Evolutionary conservation across 92 coral and sea anemone genomes (phyloP).

Genomic region (Palythoa caribaeorum): DNA sequence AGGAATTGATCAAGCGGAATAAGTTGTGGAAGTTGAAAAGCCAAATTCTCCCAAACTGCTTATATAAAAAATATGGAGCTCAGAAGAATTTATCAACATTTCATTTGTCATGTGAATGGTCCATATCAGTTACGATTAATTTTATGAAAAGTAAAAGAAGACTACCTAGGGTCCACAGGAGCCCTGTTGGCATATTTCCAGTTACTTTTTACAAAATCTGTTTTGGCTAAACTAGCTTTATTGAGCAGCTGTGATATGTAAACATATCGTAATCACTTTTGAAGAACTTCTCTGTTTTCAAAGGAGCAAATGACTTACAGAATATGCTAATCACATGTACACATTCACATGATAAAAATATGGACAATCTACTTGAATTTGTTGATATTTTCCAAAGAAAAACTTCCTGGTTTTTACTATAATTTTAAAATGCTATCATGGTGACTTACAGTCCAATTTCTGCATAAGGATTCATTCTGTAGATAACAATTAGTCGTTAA

Average conservation of each 20-base stretch:
- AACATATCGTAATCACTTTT: not conserved
- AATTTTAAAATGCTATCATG: not conserved
- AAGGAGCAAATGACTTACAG: not conserved
- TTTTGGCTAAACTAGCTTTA: not conserved
- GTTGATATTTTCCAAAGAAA: not conserved
- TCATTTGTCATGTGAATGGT: no score
- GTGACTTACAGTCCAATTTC: not conserved
- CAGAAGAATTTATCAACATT: no score
- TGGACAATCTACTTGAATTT: not conserved
- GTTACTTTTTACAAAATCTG: not conserved
- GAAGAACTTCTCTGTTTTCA: not conserved
- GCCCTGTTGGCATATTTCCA: not conserved
- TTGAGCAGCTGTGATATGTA: not conserved
- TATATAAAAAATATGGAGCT: no score
- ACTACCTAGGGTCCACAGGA: not conserved
- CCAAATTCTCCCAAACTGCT: no score
- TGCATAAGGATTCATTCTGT: not conserved
- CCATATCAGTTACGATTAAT: no score
- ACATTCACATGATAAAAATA: not conserved
- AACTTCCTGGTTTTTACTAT: not conserved
- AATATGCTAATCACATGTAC: not conserved
- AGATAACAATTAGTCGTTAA: not conserved
- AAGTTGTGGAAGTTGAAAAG: no score
- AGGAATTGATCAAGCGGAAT: no score
- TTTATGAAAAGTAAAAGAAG: no score